These are phyloP conservation scores for Eristalis pertinax DNA, from an alignment of 2,888 invertebrate species.

Conservation along the genomic window DNA sequence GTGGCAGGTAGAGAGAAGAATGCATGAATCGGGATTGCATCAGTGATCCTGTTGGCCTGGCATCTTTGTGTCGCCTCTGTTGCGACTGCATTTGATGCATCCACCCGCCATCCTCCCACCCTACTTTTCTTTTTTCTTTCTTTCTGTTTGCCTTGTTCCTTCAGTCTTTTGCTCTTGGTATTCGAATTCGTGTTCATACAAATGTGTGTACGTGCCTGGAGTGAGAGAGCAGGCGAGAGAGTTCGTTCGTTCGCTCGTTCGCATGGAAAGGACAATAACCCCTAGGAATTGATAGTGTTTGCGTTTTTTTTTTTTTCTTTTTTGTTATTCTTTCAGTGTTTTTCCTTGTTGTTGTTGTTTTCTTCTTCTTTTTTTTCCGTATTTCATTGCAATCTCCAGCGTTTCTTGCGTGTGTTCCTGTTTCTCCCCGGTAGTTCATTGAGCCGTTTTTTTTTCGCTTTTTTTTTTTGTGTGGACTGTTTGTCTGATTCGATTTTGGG, in stretches of 20 bases:
- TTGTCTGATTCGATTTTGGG: slow-evolving; percentile 66
- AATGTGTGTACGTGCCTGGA: not conserved
- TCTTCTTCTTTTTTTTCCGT: not conserved
- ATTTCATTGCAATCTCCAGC: not conserved
- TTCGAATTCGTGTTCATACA: not conserved
- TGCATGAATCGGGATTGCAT: slow-evolving; percentile 3
- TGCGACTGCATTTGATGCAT: slow-evolving; percentile 45
- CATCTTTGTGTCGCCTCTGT: not conserved
- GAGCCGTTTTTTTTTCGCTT: slow-evolving; percentile 8
- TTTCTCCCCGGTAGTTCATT: slow-evolving; percentile 53
- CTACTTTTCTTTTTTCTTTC: not conserved
- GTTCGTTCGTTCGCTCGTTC: slow-evolving; percentile 5
- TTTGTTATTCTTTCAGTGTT: slow-evolving; percentile 18
- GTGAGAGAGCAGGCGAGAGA: not conserved
- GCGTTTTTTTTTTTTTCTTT: slow-evolving; percentile 23
- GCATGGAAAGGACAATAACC: slow-evolving; percentile 68
- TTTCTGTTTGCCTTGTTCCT: not conserved
- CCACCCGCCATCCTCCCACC: not conserved
- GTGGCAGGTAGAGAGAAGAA: not conserved
- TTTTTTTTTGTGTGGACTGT: slow-evolving; percentile 29
- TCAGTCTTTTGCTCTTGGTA: not conserved
- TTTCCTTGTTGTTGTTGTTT: not conserved
- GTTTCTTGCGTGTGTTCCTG: slow-evolving; percentile 3
- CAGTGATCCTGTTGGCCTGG: not conserved
- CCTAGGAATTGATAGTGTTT: slow-evolving; percentile 61